Conservation (phyloP, 2,797 vertebrate species). For the Crocidura indochinensis region DNA sequence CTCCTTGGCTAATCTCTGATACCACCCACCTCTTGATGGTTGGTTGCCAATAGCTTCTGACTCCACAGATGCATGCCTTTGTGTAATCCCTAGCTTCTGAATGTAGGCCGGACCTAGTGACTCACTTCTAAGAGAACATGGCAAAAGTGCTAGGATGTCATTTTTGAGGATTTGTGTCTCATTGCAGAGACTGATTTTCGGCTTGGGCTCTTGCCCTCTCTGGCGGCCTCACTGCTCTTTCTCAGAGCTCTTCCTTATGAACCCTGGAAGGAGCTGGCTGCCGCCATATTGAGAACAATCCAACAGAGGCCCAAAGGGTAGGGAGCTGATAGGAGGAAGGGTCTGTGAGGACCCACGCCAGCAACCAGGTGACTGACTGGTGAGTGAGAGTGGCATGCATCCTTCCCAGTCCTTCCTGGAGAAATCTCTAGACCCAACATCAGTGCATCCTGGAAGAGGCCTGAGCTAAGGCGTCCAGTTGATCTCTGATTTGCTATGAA, state of each 20-base stretch:
- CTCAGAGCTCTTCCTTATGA: not conserved
- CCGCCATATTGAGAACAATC: not conserved
- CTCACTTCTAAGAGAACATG: conserved; percentile 6
- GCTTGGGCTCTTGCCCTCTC: not conserved
- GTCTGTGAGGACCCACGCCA: not conserved
- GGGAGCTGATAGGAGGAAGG: not conserved
- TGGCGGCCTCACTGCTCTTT: not conserved
- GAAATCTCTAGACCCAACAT: not conserved
- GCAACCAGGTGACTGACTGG: not conserved
- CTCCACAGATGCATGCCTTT: not conserved
- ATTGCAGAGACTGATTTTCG: not conserved
- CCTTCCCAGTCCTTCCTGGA: not conserved
- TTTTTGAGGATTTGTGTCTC: not conserved
- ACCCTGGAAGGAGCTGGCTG: not conserved
- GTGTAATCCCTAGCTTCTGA: not conserved
- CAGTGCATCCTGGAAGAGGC: not conserved
- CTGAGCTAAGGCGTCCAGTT: not conserved
- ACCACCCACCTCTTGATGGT: not conserved
- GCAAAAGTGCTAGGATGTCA: not conserved
- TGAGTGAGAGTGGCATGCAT: not conserved
- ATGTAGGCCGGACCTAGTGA: not conserved
- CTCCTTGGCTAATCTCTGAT: not conserved
- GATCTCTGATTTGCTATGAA: not conserved
- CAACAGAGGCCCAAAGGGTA: not conserved
- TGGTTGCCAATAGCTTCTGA: not conserved